Conservation (phyloP, 2,113 vertebrate species). For the Suncus etruscus region DNA sequence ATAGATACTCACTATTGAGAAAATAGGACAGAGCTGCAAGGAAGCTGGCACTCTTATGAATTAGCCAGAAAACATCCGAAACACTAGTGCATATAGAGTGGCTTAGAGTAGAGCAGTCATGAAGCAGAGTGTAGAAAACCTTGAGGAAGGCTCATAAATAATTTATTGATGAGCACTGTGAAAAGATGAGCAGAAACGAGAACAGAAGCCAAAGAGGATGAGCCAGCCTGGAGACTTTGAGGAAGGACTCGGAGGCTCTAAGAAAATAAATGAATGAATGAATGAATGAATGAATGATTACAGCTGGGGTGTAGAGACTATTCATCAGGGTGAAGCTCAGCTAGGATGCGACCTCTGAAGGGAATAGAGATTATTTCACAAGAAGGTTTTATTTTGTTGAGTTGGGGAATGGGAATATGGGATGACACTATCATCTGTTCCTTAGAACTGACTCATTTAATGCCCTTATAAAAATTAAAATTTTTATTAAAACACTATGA, state of each 20-base stretch:
- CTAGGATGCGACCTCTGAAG: not conserved
- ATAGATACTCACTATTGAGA: not conserved
- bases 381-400: conserved; percentile 38
- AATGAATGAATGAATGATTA: no score
- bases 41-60: not conserved
- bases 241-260: no score
- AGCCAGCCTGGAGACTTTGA: not conserved
- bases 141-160: no score
- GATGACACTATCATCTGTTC: conserved; percentile 5
- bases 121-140: not conserved
- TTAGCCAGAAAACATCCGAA: not conserved
- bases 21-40: not conserved
- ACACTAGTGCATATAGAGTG: not conserved
- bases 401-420: not conserved
- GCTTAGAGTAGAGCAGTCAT: not conserved
- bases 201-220: not conserved
- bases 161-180: no score
- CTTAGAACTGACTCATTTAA: conserved; percentile 45
- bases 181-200: not conserved
- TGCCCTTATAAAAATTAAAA: not conserved
- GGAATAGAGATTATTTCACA: conserved; percentile 22
- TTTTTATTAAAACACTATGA: no score
- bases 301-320: no score
- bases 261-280: no score
- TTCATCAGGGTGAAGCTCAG: not conserved